Evolutionary conservation across 2,113 vertebrate species (phyloP).

Genomic region (Eleginops maclovinus): DNA sequence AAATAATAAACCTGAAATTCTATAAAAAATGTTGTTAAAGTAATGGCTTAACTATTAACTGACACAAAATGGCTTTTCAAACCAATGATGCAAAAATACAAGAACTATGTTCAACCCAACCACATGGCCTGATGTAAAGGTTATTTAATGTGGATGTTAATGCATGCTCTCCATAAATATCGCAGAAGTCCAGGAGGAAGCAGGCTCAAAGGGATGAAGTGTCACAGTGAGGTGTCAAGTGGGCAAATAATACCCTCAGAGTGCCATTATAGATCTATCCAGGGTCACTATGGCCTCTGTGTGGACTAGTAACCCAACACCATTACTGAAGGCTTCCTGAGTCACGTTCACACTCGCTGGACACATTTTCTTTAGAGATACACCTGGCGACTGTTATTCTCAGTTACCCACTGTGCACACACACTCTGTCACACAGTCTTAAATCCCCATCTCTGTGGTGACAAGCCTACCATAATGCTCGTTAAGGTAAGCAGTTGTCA

Average conservation of each 20-base stretch:
- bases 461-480: conserved; percentile 56
- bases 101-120: conserved; percentile 10
- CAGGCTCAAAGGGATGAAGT: conserved; percentile 27
- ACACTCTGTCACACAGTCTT: conserved; percentile 13
- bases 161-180: conserved; percentile 51
- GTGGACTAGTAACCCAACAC: conserved; percentile 57
- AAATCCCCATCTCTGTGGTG: conserved; percentile 58
- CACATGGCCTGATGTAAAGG: conserved; percentile 23
- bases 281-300: conserved; percentile 51
- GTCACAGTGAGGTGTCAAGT: conserved; percentile 56
- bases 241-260: conserved; percentile 63
- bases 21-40: conserved; percentile 13
- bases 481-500: conserved; percentile 79
- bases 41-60: conserved; percentile 34
- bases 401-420: not conserved
- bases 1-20: conserved; percentile 24
- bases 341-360: conserved; percentile 49
- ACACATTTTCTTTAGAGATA: conserved; percentile 35
- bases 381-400: conserved; percentile 15
- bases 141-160: conserved; percentile 21
- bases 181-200: conserved; percentile 34
- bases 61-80: conserved; percentile 21
- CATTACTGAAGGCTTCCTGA: conserved; percentile 66
- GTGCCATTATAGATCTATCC: conserved; percentile 67
- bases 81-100: conserved; percentile 16